Base-by-base conservation (phyloP, 2,113 vertebrate genomes). In the Epinephelus lanceolatus region DNA sequence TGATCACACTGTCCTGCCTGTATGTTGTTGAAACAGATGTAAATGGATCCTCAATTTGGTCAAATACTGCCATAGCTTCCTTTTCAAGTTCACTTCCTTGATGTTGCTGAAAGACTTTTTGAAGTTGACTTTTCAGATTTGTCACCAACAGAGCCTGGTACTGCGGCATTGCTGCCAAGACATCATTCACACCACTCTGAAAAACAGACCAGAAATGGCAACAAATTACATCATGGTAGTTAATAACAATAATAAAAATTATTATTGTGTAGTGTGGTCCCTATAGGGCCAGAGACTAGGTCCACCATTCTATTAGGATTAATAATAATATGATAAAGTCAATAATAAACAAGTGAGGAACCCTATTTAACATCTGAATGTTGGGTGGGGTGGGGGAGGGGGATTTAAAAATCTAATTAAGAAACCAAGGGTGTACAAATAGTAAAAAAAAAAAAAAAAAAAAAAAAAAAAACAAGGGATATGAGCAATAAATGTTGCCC, bases 71-170 rank as follows among this genome's bases (percentile, higher is more conserved):
- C 62, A 68, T 25, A 3, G 78, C 51, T 17, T 83, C 60, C 11
- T 66, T 71, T 77, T 65, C 67, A 66, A 83, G 74, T 83, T 27
- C 67, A 66, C 30, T 77, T 77, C 74, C 81, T 52, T 33, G 42
- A 78, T 78, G 53, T 53, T 78, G 67, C 69, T 84, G 52, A 27
- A 84, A 66, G 7, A 78, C 68, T 4, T 12, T 59, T 65, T 78
- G 60, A 42, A 84, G 60, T 42, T 51, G 74, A 66, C 74, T 72
- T 23, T 42, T 78, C 6, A 78, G 23, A 84, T 66, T 84, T 23
- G 59, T 52, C 71, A 75, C 52, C 45, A 77, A 78, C 27, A 60
- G 53, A 40, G 67, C 68, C 57, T 78, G 68, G 6, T 78, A 72
- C n/a, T 83, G 68, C 60, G 72, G 68, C 51, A 78, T 52, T 72